Evolutionary conservation across 2,113 vertebrate species (phyloP), one percentile per base, ranked within the genome.

Genomic region (Glaucomys volans): DNA sequence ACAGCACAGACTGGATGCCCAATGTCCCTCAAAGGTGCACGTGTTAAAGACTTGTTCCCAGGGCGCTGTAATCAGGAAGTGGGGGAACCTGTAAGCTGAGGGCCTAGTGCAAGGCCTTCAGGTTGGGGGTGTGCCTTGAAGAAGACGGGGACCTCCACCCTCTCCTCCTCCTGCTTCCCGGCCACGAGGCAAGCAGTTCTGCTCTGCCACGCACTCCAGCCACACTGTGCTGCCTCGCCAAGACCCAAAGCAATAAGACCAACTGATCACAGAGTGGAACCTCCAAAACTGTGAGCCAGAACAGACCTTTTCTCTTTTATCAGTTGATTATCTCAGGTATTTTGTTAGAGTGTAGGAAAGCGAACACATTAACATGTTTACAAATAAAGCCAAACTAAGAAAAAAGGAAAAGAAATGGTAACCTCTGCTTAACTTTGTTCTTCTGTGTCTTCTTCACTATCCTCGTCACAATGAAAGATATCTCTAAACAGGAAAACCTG

Each of bases 401-500:
- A 28, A 76, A 26, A 1, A 5, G 24, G 32, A 37, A 4, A 7
- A 7, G 76, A 22, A 35, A 26, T 0, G 24, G 40, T 0, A 14
- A 52, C 30, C 5, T n/a, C 16, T 22, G 7, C 66, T 86, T 76
- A 97, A 2, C 90, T 71, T 3, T 16, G 66, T 2, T 89, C 90
- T 9, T 72, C 59, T 1, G 1, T 37, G 3, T 93, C 96, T 0
- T 98, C 98, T 13, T 92, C 83, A 1, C 88, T 97, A 67, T 98
- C 91, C 5, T 94, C 93, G 2, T 97, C 96, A 14, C 28, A 89
- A 6, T 96, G 74, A 47, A 99, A 98, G 80, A 99, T 98, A 32
- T 99, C 98, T 83, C 93, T 84, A 76, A 99, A 85, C 4, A 79
- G 83, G 77, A 99, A 98, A 22, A 59, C 8, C 0, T 44, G 66